Percentiles rank a stretch among this genome's conserved stretches.
These are phyloP conservation scores for Dasyurus viverrinus DNA, from an alignment of 2,113 vertebrate genomes.

Conservation along the genomic window DNA sequence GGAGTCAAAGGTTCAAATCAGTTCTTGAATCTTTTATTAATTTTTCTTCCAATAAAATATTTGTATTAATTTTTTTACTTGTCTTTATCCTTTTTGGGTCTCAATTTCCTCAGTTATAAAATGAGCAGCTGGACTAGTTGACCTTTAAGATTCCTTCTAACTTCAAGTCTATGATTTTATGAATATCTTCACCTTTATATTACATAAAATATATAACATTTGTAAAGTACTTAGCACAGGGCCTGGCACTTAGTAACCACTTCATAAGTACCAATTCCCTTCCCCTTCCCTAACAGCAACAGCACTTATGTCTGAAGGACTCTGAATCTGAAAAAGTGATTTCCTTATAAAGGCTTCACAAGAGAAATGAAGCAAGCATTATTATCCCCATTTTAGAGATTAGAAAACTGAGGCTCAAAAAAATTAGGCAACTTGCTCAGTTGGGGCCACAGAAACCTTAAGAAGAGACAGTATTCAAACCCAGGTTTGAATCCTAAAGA, in stretches of 20 bases:
- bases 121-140: neutral
- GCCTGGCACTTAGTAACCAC: neutral
- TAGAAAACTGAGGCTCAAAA: neutral
- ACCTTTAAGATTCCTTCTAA: neutral
- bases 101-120: neutral
- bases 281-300: neutral
- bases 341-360: neutral
- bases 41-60: no score
- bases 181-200: neutral
- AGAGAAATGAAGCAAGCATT: neutral
- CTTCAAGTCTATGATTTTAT: neutral
- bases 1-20: neutral
- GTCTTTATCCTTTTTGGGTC: neutral
- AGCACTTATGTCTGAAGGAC: neutral
- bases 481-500: no score
- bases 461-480: neutral
- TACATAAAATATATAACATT: neutral
- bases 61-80: neutral
- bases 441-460: neutral
- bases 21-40: neutral
- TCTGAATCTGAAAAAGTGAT: neutral
- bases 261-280: neutral
- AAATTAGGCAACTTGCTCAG: neutral
- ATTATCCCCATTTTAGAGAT: neutral
- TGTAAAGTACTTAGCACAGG: neutral